These are phyloP conservation scores for Centropus bengalensis DNA, from an alignment of 2,113 vertebrate species.

Conservation along the genomic window DNA sequence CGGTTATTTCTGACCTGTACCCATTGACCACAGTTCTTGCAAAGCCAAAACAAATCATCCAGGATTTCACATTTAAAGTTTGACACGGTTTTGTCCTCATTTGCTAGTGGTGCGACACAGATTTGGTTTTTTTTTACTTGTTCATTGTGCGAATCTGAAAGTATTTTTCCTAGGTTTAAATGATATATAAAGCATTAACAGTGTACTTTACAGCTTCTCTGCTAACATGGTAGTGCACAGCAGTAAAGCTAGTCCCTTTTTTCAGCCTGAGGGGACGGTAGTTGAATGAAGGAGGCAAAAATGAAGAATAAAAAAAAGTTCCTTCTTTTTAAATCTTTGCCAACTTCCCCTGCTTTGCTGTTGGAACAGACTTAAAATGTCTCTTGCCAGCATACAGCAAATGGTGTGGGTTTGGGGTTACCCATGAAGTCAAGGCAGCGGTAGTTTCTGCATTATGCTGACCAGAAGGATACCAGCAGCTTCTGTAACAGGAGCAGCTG, in stretches of 20 bases:
- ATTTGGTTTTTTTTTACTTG: neutral
- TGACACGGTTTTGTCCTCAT: neutral
- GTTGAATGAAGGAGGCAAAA: conserved; percentile 5
- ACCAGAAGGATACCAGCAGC: neutral
- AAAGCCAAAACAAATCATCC: neutral
- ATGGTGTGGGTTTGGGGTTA: neutral
- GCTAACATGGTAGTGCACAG: neutral
- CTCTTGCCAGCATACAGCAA: neutral
- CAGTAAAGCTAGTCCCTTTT: neutral
- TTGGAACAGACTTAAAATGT: neutral
- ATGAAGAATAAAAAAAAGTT: neutral
- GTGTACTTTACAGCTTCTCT: neutral
- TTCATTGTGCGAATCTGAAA: neutral
- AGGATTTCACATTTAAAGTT: neutral
- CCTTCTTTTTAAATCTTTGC: neutral
- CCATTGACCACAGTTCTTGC: neutral
- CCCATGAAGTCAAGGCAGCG: accelerated
- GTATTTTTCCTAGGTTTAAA: neutral
- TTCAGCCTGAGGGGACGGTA: neutral
- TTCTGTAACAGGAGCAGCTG: neutral
- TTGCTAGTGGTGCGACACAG: neutral
- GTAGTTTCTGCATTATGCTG: neutral
- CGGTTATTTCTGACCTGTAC: neutral
- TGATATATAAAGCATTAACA: neutral
- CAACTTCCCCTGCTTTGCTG: neutral